These are phyloP conservation scores for Gymnoscopelus braueri DNA, from an alignment of 2,797 vertebrate species.

Conservation along the genomic window DNA sequence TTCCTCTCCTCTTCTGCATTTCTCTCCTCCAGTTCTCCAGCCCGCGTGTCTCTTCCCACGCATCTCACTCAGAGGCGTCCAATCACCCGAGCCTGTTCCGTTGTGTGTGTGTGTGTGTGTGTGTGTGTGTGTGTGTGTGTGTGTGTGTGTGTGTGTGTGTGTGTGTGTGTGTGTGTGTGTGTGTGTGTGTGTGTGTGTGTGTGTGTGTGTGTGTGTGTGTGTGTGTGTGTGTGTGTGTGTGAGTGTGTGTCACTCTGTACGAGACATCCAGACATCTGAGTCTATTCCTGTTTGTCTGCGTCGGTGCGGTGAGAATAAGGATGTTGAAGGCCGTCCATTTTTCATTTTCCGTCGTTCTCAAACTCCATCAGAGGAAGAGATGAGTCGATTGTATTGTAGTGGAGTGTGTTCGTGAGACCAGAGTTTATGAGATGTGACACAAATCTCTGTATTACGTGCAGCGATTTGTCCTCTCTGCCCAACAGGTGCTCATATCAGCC, in stretches of 20 bases:
- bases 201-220: constrained; percentile 19
- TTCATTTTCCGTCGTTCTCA: too few species aligned
- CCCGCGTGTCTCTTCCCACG: too few species aligned
- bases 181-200: constrained; percentile 12
- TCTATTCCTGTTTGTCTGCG: background rate
- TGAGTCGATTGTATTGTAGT: too few species aligned
- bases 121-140: constrained; percentile 14
- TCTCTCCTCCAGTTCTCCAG: background rate
- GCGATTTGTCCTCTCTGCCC: background rate
- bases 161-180: constrained; percentile 8
- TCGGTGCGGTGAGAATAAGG: background rate
- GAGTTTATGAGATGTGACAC: too few species aligned
- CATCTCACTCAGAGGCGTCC: too few species aligned
- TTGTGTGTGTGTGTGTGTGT: constrained; percentile 15
- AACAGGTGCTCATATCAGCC: constrained; percentile 32
- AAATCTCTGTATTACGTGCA: too few species aligned
- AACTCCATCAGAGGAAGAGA: too few species aligned
- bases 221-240: constrained; percentile 18
- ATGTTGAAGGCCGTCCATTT: background rate
- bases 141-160: constrained; percentile 5
- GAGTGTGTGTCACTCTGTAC: background rate
- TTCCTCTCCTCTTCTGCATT: background rate
- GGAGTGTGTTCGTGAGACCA: too few species aligned
- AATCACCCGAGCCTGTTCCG: background rate
- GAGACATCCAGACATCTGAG: too few species aligned